These are phyloP conservation scores for Bungarus multicinctus DNA, from an alignment of 2,113 vertebrate species.

Conservation along the genomic window DNA sequence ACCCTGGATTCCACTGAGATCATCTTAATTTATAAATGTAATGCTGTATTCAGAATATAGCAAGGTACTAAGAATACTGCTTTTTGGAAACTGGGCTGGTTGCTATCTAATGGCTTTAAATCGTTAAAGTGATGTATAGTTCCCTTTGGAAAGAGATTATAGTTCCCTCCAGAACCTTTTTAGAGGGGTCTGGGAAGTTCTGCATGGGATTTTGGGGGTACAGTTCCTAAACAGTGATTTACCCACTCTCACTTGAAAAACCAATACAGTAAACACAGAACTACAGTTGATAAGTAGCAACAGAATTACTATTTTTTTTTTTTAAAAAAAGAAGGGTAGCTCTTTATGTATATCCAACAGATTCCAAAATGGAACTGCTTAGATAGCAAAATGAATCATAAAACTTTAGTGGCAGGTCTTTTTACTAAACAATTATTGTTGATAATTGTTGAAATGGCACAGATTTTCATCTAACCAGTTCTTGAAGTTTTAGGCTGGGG, in stretches of 20 bases:
- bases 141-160: not conserved
- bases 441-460: not conserved
- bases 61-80: not conserved
- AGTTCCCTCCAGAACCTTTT: not conserved
- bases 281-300: not conserved
- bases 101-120: not conserved
- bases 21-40: not conserved
- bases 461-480: not conserved
- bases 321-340: not conserved
- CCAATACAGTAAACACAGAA: not conserved
- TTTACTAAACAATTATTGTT: not conserved
- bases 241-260: not conserved
- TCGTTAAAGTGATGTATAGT: not conserved
- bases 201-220: not conserved
- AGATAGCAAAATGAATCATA: not conserved
- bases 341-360: not conserved
- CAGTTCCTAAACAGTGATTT: not conserved
- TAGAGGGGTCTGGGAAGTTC: not conserved
- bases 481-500: not conserved
- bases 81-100: not conserved
- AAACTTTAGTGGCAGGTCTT: not conserved
- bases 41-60: not conserved
- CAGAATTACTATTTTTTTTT: not conserved
- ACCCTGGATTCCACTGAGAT: not conserved
- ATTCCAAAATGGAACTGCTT: not conserved